phyloP scores from a whole-genome alignment of 2,113 vertebrate genomes.

The Centropus bengalensis region DNA sequence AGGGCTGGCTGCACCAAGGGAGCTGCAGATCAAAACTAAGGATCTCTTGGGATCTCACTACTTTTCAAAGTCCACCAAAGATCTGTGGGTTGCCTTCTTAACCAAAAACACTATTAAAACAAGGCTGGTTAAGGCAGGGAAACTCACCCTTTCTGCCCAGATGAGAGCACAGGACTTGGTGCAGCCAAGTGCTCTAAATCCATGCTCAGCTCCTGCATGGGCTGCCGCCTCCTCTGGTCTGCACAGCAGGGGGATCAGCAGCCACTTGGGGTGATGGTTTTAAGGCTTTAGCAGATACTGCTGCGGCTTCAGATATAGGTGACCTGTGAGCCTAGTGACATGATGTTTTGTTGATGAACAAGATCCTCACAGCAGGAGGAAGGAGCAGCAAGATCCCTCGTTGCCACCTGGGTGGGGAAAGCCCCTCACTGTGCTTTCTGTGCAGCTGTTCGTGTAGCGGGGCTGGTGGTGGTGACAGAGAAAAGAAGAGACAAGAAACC shows the following conservation, averaged over 20 bases:
- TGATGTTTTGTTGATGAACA: not conserved
- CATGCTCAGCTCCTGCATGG: not conserved
- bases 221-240: not conserved
- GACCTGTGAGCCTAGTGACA: not conserved
- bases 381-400: not conserved
- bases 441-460: accelerated
- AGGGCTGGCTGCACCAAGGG: not conserved
- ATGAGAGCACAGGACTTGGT: not conserved
- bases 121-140: not conserved
- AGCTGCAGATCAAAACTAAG: not conserved
- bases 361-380: not conserved
- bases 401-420: not conserved
- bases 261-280: not conserved
- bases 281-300: not conserved
- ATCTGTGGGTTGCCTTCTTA: not conserved
- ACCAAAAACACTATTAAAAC: not conserved
- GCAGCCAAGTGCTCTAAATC: not conserved
- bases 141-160: not conserved
- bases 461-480: accelerated
- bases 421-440: not conserved
- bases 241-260: accelerated
- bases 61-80: not conserved
- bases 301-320: not conserved
- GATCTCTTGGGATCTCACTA: accelerated
- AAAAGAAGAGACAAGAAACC: not conserved